Evolutionary conservation across 2,113 vertebrate species (phyloP).

Genomic region (Lanius collurio): DNA sequence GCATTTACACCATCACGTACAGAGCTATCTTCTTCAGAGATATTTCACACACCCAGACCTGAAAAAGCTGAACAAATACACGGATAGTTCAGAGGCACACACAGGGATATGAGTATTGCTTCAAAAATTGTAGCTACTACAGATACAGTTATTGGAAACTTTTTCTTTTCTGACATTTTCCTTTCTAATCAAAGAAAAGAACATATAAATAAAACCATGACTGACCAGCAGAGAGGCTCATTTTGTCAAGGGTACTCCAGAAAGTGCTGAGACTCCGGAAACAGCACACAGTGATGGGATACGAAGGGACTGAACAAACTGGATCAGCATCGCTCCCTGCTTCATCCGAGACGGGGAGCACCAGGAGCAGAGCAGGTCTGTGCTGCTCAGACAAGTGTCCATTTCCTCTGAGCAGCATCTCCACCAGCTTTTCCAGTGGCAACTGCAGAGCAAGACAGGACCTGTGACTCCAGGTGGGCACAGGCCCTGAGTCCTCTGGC

Average conservation of each 20-base stretch:
- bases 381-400: not conserved
- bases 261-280: not conserved
- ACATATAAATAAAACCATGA: constrained; percentile 49
- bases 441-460: not conserved
- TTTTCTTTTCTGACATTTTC: not conserved
- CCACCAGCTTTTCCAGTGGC: not conserved
- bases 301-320: not conserved
- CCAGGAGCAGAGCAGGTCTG: not conserved
- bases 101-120: constrained; percentile 18
- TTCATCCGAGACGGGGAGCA: not conserved
- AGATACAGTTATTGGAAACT: not conserved
- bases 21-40: constrained; percentile 53
- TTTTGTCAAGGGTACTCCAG: constrained; percentile 8
- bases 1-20: constrained; percentile 70
- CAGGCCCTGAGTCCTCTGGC: not conserved
- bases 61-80: constrained; percentile 47
- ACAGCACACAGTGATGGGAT: not conserved
- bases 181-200: constrained; percentile 50
- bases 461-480: not conserved
- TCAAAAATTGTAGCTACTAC: not conserved
- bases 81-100: constrained; percentile 41
- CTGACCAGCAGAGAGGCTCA: constrained; percentile 33
- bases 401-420: not conserved
- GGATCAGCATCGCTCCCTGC: not conserved
- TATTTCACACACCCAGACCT: constrained; percentile 45